Percentiles rank a stretch among this genome's conserved stretches.
phyloP scores from a whole-genome alignment of 2,113 vertebrate species.

The Tyto alba region DNA sequence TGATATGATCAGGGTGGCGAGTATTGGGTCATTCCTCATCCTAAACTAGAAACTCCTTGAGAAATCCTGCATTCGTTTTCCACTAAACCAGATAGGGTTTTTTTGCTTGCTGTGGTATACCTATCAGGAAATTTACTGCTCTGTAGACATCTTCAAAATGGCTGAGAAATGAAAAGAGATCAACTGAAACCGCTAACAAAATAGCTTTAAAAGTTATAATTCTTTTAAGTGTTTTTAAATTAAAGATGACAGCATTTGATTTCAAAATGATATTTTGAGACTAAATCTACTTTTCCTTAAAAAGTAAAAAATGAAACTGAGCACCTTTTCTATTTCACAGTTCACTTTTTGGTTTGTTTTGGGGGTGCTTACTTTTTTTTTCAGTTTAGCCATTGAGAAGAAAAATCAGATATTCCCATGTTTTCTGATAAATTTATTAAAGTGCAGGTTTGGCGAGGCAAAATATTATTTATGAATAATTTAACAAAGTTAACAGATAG shows the following conservation, averaged over 20 bases:
- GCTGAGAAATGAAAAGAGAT: background rate
- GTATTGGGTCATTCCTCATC: background rate
- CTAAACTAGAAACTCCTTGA: background rate
- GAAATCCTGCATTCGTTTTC: background rate
- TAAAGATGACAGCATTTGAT: background rate
- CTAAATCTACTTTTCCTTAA: background rate
- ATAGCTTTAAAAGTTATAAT: background rate
- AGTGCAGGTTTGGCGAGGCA: background rate
- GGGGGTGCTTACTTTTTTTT: background rate
- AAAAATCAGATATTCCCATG: background rate
- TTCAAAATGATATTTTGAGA: background rate
- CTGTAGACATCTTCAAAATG: background rate
- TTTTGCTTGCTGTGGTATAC: background rate
- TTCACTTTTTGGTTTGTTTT: background rate
- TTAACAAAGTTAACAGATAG: background rate
- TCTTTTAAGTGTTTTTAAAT: background rate
- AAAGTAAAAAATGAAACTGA: background rate
- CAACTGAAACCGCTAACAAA: background rate
- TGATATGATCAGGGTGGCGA: accelerated
- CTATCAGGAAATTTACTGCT: background rate
- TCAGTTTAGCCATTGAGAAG: background rate
- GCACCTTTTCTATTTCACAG: background rate
- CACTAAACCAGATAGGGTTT: background rate
- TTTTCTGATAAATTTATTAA: background rate
- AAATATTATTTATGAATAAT: background rate